Conservation (phyloP, 2,797 vertebrate genomes). For the Tachyglossus aculeatus region DNA sequence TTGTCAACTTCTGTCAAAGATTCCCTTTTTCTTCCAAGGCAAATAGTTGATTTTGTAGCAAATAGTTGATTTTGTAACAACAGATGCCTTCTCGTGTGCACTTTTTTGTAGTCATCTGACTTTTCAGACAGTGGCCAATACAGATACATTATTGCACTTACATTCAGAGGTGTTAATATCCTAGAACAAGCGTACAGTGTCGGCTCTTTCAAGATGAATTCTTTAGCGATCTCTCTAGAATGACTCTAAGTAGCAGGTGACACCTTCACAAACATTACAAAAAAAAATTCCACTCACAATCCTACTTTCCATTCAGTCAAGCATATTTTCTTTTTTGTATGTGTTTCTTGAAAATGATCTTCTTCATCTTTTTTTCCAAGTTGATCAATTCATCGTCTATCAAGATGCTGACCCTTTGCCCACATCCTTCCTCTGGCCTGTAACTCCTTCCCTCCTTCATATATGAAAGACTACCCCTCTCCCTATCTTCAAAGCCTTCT, state of each 20-base stretch:
- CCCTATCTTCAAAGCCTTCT: too few species aligned
- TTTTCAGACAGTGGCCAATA: conserved; percentile 47
- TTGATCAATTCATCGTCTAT: too few species aligned
- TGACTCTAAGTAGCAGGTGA: conserved; percentile 44
- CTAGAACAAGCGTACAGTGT: conserved; percentile 13
- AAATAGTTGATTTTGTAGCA: conserved; percentile 59
- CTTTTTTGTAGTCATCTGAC: conserved; percentile 42
- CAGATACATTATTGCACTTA: conserved; percentile 22
- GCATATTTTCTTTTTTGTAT: conserved; percentile 29
- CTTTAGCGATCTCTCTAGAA: conserved; percentile 18
- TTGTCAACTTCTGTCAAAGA: conserved; percentile 18
- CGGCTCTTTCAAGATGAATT: conserved; percentile 35
- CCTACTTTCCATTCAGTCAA: neutral
- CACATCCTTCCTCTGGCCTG: too few species aligned
- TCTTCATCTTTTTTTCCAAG: too few species aligned
- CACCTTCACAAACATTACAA: neutral
- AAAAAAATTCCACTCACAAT: conserved; percentile 40
- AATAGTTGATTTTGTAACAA: conserved; percentile 60
- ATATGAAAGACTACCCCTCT: too few species aligned
- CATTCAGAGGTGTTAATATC: conserved; percentile 32
- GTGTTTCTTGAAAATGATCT: too few species aligned
- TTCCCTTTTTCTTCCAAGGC: conserved; percentile 53
- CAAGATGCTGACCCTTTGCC: too few species aligned
- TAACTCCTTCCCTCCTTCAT: too few species aligned
- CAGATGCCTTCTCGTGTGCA: conserved; percentile 44